Evolutionary conservation across 1,140 invertebrate species (phyloP).

Genomic region (Glomeris maerens): DNA sequence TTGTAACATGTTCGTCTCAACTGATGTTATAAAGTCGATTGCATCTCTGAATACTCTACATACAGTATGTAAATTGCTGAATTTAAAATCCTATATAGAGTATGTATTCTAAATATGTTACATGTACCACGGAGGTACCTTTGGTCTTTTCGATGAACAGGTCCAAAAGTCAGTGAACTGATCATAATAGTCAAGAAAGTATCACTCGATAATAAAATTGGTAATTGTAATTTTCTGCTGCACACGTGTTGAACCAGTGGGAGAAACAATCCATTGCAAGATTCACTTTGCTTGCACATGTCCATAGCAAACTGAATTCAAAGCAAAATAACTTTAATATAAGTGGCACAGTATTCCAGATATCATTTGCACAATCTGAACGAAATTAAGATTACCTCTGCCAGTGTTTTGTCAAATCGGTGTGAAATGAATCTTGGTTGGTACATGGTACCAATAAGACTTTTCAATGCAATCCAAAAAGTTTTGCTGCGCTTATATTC

Average conservation of each 20-base stretch:
- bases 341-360: neutral
- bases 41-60: too few relatives aligned
- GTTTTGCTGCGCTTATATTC: constrained; percentile 24
- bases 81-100: constrained; percentile 5
- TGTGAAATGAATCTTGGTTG: constrained; percentile 10
- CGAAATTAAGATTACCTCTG: neutral
- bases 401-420: neutral
- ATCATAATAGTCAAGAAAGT: constrained; percentile 16
- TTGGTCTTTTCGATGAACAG: constrained; percentile 20
- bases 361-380: neutral
- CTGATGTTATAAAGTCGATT: too few relatives aligned
- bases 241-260: constrained; percentile 19
- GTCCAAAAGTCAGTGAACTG: constrained; percentile 14
- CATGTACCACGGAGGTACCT: constrained; percentile 17
- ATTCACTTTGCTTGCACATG: neutral
- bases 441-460: constrained; percentile 18
- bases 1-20: too few relatives aligned
- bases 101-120: constrained; percentile 7
- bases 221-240: constrained; percentile 15
- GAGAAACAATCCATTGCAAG: constrained; percentile 8
- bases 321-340: neutral
- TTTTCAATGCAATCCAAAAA: constrained; percentile 23
- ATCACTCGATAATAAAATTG: constrained; percentile 17
- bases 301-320: neutral
- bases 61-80: constrained; percentile 11